A percentile compares a stretch with the other conserved stretches of the same genome.
Evolutionary conservation across 1,140 invertebrate species (phyloP).

Genomic region (Bathynomus jamesi): DNA sequence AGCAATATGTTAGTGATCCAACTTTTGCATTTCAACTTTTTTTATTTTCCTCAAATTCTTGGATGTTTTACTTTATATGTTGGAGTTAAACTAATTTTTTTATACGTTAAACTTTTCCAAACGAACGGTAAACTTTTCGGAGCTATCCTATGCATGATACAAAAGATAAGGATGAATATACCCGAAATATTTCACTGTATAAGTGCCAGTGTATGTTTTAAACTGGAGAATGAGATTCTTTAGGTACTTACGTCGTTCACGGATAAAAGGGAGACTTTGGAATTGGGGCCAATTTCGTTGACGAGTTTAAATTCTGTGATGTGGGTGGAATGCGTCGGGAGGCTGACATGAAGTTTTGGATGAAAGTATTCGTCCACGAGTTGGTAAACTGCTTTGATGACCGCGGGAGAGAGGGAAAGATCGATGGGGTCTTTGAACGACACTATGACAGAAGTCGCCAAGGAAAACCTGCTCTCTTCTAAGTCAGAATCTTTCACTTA

Average conservation of each 20-base stretch:
- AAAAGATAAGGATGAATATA: too few species aligned
- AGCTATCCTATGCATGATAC: too few species aligned
- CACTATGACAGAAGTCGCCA: neutral
- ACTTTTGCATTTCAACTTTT: too few species aligned
- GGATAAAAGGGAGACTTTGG: slow-evolving; percentile 50
- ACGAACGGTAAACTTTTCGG: too few species aligned
- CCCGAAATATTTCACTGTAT: neutral
- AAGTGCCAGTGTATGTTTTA: neutral
- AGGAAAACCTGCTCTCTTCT: too few species aligned
- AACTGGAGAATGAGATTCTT: neutral
- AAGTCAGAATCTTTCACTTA: too few species aligned
- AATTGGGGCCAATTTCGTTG: slow-evolving; percentile 54
- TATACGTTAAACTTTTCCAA: too few species aligned
- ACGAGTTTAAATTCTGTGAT: slow-evolving; percentile 43
- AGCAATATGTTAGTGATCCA: too few species aligned
- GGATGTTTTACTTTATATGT: too few species aligned
- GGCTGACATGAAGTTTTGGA: slow-evolving; percentile 4
- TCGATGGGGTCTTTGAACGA: neutral
- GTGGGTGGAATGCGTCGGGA: neutral
- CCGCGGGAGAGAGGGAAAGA: neutral
- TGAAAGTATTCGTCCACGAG: slow-evolving; percentile 11
- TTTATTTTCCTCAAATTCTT: too few species aligned
- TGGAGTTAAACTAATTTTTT: too few species aligned
- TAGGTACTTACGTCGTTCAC: slow-evolving; percentile 42
- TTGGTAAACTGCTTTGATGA: neutral